phyloP scores from a whole-genome alignment of 1,140 invertebrate genomes.

The Drosophila nebulosa region DNA sequence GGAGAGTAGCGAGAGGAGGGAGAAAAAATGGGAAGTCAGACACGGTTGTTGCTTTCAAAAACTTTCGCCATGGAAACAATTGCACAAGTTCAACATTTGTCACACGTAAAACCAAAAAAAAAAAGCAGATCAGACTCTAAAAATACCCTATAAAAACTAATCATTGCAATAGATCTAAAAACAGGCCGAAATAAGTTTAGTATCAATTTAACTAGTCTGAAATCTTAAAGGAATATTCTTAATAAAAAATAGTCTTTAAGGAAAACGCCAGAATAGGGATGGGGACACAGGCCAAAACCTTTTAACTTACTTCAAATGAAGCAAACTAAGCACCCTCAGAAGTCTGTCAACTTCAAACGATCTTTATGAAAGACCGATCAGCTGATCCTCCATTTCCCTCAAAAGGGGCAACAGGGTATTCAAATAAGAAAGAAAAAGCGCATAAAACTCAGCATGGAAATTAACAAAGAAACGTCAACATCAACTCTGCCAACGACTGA shows the following conservation, averaged over 20 bases:
- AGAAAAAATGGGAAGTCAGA: neutral
- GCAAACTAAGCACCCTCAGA: too few relatives aligned
- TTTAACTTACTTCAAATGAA: too few relatives aligned
- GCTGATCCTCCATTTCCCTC: too few relatives aligned
- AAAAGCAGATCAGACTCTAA: neutral
- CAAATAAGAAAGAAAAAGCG: conserved; percentile 3
- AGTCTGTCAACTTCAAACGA: too few relatives aligned
- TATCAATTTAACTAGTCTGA: too few relatives aligned
- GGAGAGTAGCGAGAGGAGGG: neutral
- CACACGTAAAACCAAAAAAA: conserved; percentile 40
- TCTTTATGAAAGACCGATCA: too few relatives aligned
- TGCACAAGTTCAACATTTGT: conserved; percentile 70
- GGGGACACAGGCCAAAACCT: too few relatives aligned
- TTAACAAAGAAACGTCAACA: conserved; percentile 75
- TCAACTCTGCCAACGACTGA: conserved; percentile 37
- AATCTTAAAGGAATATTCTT: too few relatives aligned
- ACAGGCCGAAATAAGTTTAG: too few relatives aligned
- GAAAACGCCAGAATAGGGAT: too few relatives aligned
- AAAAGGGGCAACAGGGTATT: neutral
- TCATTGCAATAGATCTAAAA: too few relatives aligned
- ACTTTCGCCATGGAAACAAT: conserved; percentile 53
- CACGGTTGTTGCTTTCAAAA: conserved; percentile 7
- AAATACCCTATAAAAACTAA: neutral
- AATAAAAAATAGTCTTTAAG: too few relatives aligned
- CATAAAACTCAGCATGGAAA: conserved; percentile 52